Conservation (phyloP, 2,113 vertebrate genomes). For the Pontoporia blainvillei region DNA sequence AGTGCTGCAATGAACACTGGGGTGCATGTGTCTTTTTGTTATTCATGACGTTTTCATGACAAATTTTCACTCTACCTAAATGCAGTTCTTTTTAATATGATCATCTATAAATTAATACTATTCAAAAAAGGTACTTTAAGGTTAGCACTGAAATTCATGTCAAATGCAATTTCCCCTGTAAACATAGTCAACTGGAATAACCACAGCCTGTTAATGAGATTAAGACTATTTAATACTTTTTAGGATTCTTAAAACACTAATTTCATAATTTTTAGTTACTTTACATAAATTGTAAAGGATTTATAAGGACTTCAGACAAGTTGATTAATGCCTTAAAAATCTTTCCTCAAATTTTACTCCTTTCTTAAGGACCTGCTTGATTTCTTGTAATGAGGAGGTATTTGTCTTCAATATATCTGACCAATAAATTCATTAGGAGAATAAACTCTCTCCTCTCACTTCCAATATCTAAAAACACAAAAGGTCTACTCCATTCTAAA, state of each 20-base stretch:
- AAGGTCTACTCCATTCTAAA: not conserved
- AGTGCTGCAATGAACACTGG: no score
- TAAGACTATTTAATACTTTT: slow-evolving; percentile 29
- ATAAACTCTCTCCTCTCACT: not conserved
- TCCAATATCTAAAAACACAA: not conserved
- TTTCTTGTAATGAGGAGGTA: not conserved
- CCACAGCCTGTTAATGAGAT: slow-evolving; percentile 5
- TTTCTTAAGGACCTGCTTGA: not conserved
- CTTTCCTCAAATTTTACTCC: not conserved
- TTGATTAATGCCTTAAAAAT: not conserved
- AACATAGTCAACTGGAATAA: not conserved
- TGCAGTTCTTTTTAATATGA: not conserved
- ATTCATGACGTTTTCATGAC: not conserved
- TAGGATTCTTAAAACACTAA: not conserved
- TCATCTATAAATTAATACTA: not conserved
- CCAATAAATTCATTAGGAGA: not conserved
- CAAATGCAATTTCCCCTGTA: not conserved
- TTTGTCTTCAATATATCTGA: not conserved
- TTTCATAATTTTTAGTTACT: slow-evolving; percentile 29
- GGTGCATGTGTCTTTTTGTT: not conserved
- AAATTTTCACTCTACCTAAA: not conserved
- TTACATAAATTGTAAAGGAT: slow-evolving; percentile 5
- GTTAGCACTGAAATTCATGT: not conserved
- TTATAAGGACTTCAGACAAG: not conserved
- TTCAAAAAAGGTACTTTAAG: not conserved